Base-by-base conservation (phyloP, 2,888 invertebrate genomes). In the Smittia sp. region DNA sequence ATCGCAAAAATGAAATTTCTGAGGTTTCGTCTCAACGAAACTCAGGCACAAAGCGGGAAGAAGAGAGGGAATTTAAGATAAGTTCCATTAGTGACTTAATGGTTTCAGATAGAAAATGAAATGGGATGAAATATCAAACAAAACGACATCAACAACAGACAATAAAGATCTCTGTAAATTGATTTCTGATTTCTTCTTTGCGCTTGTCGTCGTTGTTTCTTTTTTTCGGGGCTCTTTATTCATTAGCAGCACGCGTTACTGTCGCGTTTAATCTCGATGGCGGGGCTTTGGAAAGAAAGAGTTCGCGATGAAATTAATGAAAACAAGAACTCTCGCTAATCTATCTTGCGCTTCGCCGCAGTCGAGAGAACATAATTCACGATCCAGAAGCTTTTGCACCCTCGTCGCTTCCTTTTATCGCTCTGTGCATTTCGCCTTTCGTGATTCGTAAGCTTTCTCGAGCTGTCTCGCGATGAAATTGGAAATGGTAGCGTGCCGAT, bases 21-120 rank as follows among this genome's bases (percentile, higher is more conserved):
- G 46, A 46, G 4, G 13, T 46, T 46, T 46, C n/a, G 46, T 13
- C 39, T 39, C 15, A 32, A 25, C 22, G 52, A 70, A 54, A 46
- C 32, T 46, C 58, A 58, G 58, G 20, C 58, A 58, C 20, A 58
- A 24, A 63, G 22, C 22, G 20, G 62, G 38, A 22, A 72, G 18
- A 15, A 62, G 62, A 72, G 38, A 62, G 52, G 27, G 62, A 72
- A 72, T 72, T 72, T 72, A 72, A 73, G 73, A 73, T 73, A 73
- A 73, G 63, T 73, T 73, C 73, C 73, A 73, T 73, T 73, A 73
- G 73, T 73, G 41, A 73, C 73, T 73, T 73, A 73, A 73, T 73
- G 73, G 73, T 73, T 73, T 41, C 11, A 39, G 39, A 72, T 62
- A 69, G 69, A 69, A 69, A 69, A 69, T 62, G 58, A 72, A 72